Conservation (phyloP, 2,888 invertebrate species). For the Dynastes hyllus region DNA sequence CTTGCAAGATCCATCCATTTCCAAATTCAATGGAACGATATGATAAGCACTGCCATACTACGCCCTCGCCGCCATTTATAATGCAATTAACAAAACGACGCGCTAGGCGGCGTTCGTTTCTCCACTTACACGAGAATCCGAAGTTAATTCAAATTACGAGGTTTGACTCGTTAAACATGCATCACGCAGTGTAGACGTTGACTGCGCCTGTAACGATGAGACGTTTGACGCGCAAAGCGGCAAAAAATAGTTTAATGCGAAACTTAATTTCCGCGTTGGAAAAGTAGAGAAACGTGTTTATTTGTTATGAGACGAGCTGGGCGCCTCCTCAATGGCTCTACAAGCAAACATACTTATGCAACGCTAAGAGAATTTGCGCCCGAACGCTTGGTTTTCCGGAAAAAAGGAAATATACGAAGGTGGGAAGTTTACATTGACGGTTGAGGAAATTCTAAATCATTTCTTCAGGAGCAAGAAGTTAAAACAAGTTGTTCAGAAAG, state of each 20-base stretch:
- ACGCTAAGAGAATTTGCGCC: conserved; percentile 23
- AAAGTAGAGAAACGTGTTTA: conserved; percentile 42
- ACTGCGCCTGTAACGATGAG: conserved; percentile 2
- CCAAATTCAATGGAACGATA: conserved; percentile 6
- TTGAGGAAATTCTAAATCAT: too few species aligned
- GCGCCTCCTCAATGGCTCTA: conserved; percentile 5
- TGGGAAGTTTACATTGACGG: too few species aligned
- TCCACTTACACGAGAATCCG: background rate
- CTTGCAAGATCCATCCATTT: background rate
- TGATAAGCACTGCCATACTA: background rate
- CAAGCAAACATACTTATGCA: conserved; percentile 34
- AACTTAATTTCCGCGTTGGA: conserved; percentile 46
- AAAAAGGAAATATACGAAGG: conserved; percentile 7
- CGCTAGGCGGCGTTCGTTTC: conserved; percentile 7
- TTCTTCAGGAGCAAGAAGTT: too few species aligned
- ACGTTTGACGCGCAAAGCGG: conserved; percentile 23
- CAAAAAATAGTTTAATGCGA: conserved; percentile 47
- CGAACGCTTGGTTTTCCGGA: background rate
- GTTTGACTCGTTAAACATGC: background rate
- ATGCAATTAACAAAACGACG: conserved; percentile 27
- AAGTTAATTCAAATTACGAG: conserved; percentile 30
- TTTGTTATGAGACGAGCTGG: conserved; percentile 42
- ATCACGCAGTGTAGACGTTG: background rate
- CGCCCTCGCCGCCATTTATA: conserved; percentile 4
- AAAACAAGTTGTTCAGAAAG: too few species aligned